Evolutionary conservation across 2,797 vertebrate species (phyloP), one percentile per base, ranked within the genome.

Genomic region (Alectoris magna): DNA sequence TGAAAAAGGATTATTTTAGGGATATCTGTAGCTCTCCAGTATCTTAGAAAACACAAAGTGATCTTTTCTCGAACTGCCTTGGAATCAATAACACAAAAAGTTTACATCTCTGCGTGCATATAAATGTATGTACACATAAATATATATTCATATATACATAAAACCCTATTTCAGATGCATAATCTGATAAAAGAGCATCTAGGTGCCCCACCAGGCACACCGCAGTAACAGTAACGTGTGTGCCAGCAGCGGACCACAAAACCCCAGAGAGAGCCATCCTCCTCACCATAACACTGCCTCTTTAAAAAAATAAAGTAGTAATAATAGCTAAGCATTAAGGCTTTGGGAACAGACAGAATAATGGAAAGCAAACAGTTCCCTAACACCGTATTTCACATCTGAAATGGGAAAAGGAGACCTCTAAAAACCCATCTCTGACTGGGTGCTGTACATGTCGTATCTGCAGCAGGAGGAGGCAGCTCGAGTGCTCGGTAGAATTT

Each of bases 1-100:
- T 88, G 87, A 85, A 92, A 92, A 78, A 80, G 60, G 62, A 87
- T 88, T 84, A 14, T 90, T 88, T 67, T 78, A 53, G 73, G 60
- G 44, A 63, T 79, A 68, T 62, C 58, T 91, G 70, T 51, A 89
- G 75, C 67, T 77, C 46, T 79, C 75, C 46, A 62, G 78, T 85
- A 79, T 75, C 8, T 46, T 67, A 46, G 69, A 39, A 83, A 60
- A 90, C 44, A 74, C 51, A 79, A 71, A 83, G 22, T 10, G 36
- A 53, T 7, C 75, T 88, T 41, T 85, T 58, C 73, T 92, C 17
- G 8, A 67, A 63, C 55, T 58, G 43, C 24, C 49, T 80, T 49
- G 34, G 49, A 39, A 79, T 53, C 80, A 82, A 9, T 8, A 87
- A 18, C 68, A 91, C 31, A 36, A 21, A 18, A 68, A 79, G 21